These are phyloP conservation scores for Barypeithes pellucidus DNA, from an alignment of 2,888 invertebrate genomes.

Conservation along the genomic window DNA sequence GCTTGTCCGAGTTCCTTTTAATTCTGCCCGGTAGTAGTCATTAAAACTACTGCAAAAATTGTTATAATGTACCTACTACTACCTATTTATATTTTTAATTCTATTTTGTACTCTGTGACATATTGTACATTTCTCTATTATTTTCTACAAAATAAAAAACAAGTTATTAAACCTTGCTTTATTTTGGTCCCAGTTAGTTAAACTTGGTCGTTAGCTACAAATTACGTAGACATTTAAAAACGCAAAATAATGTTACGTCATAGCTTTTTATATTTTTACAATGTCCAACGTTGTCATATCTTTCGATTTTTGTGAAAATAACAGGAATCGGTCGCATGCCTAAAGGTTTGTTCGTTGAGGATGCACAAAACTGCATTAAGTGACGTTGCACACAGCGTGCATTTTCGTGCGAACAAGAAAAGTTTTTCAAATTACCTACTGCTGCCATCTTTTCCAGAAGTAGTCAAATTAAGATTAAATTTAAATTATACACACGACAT, in stretches of 20 bases:
- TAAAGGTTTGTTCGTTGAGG: too few relatives aligned
- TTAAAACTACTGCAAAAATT: conserved; percentile 60
- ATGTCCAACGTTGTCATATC: neutral
- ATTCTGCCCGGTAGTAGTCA: conserved; percentile 60
- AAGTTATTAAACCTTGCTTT: conserved; percentile 53
- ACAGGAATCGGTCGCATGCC: neutral
- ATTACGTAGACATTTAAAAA: conserved; percentile 3
- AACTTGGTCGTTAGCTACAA: neutral
- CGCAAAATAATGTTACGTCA: conserved; percentile 17
- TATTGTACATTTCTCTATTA: conserved; percentile 70
- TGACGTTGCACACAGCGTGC: too few relatives aligned
- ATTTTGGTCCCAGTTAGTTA: neutral
- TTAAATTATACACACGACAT: too few relatives aligned
- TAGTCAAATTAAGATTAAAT: neutral
- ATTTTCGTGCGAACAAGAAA: neutral
- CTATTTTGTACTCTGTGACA: conserved; percentile 71
- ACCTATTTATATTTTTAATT: conserved; percentile 71
- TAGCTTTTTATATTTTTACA: conserved; percentile 7
- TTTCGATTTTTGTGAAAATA: conserved; percentile 1
- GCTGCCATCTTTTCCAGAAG: neutral
- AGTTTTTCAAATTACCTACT: neutral
- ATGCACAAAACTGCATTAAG: too few relatives aligned
- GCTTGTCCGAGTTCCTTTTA: conserved; percentile 68
- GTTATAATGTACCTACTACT: conserved; percentile 66
- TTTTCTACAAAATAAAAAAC: conserved; percentile 68